Percentiles rank a stretch among this genome's conserved stretches.
These are phyloP conservation scores for Macrotus californicus DNA, from an alignment of 2,113 vertebrate species.

Conservation along the genomic window DNA sequence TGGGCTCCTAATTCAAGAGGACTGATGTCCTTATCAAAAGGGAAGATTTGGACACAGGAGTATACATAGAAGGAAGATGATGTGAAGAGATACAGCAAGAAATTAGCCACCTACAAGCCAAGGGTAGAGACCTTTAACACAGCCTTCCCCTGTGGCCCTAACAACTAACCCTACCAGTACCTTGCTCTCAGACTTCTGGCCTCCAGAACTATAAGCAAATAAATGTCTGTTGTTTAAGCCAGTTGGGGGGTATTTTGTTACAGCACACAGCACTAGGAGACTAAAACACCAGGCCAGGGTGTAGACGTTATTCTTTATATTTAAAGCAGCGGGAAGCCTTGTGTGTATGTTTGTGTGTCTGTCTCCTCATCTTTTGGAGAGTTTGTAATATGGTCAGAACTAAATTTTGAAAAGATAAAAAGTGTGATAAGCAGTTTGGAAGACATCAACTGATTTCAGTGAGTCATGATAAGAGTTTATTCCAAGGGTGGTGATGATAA, in stretches of 20 bases:
- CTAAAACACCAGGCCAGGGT: background rate
- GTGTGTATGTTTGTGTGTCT: background rate
- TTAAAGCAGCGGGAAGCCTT: background rate
- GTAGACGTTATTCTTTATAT: background rate
- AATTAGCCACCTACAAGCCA: background rate
- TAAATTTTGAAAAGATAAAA: background rate
- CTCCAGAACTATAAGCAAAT: background rate
- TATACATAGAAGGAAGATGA: background rate
- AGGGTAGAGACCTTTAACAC: background rate
- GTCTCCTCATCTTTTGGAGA: background rate
- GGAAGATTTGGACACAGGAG: background rate
- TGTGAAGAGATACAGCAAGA: background rate
- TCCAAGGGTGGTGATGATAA: background rate
- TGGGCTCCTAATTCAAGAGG: background rate
- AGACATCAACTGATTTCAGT: background rate
- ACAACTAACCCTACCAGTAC: background rate
- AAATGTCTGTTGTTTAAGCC: background rate
- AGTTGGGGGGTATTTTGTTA: background rate
- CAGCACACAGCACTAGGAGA: background rate
- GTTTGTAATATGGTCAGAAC: background rate
- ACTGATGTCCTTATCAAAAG: background rate
- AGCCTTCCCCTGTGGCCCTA: background rate
- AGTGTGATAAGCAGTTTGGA: background rate
- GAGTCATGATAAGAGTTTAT: background rate
- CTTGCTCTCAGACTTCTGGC: background rate